Evolutionary conservation across 2,113 vertebrate genomes (phyloP), one percentile per base, ranked within the genome.

Genomic region (Platanista minor): DNA sequence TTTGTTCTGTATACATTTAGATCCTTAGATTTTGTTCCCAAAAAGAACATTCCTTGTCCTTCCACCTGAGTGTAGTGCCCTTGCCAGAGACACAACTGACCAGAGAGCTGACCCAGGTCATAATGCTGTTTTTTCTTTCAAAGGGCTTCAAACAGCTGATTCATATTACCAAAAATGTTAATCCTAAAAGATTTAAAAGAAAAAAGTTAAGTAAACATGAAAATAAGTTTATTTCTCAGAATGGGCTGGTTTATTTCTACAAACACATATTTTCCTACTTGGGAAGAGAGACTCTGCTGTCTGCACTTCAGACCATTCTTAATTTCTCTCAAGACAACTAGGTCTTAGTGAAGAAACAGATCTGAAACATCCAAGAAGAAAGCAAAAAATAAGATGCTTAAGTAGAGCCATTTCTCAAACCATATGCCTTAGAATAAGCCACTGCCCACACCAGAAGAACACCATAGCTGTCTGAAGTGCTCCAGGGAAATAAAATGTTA

Each of bases 271-370:
- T 61, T 95, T 82, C 81, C 57, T 57, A 80, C 80, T 81, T 96
- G 77, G 57, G 39, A 93, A 97, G 69, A 81, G n/a, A 87, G 61
- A 81, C 59, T 87, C 18, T 90, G 36, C 69, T 89, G 85, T 95
- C 82, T 96, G 75, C 20, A 83, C 67, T 66, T 95, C 21, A 64
- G 62, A 93, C 75, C 33, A 41, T 81, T 90, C 75, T 67, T 84
- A 75, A 89, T 88, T 97, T 90, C 82, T 97, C 85, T 80, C 57
- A 62, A 95, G 90, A 91, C 41, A 95, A 85, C 62, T 57, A 62
- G 59, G 49, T 59, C 64, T 61, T 67, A 11, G 66, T 75, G 71
- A 94, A 88, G 57, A 66, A 94, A 92, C 4, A 59, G 33, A 94
- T 78, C 36, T 43, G 64, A 86, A 41, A 88, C 64, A 66, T 12